These are phyloP conservation scores for Solenopsis invicta DNA, from an alignment of 1,140 invertebrate genomes.

Conservation along the genomic window DNA sequence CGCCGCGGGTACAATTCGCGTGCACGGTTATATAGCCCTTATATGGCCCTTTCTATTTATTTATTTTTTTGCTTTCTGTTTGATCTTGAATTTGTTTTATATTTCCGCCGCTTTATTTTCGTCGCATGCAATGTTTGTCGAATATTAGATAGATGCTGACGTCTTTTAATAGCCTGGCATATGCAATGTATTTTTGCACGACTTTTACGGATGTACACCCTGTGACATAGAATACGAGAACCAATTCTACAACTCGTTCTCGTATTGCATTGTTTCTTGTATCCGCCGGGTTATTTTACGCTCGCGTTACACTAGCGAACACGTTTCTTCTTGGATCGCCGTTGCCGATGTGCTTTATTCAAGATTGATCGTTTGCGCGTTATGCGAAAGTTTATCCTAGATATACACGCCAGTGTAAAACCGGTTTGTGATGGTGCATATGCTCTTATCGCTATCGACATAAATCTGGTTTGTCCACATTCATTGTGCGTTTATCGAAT, in stretches of 20 bases:
- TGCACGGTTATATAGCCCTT: neutral
- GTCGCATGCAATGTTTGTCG: neutral
- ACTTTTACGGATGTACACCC: neutral
- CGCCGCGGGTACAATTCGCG: neutral
- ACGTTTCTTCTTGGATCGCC: neutral
- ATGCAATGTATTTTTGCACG: neutral
- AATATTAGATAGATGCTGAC: neutral
- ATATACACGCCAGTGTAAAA: slow-evolving; percentile 2
- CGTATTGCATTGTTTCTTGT: neutral
- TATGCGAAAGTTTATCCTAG: slow-evolving; percentile 9
- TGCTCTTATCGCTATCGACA: slow-evolving; percentile 40
- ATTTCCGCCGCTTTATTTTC: neutral
- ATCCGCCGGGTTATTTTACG: neutral
- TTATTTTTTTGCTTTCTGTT: neutral
- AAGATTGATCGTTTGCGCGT: neutral
- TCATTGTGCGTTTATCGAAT: slow-evolving; percentile 55
- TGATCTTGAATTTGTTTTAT: neutral
- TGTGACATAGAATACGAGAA: neutral
- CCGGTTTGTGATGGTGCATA: neutral
- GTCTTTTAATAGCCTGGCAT: neutral
- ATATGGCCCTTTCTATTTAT: neutral
- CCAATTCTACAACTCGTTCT: neutral
- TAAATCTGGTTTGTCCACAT: slow-evolving; percentile 53
- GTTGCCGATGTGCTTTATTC: slow-evolving; percentile 1
- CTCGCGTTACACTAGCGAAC: neutral